Conservation (phyloP, 2,888 invertebrate species). For the Leptinotarsa haldemani region DNA sequence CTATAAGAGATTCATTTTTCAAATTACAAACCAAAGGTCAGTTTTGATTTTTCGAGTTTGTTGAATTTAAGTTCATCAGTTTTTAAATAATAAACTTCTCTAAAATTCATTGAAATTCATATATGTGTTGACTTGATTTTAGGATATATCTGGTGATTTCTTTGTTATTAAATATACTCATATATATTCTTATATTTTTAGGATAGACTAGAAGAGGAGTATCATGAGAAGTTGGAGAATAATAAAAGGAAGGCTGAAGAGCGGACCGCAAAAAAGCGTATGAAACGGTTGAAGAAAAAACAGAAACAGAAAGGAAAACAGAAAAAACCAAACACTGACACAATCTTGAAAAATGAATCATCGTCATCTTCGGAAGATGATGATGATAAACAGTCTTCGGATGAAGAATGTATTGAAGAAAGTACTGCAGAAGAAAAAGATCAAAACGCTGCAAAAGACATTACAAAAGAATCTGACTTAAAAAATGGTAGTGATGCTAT, state of each 20-base stretch:
- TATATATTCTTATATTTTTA: slow-evolving; percentile 60
- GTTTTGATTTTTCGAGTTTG: too few relatives aligned
- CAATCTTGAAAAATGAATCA: slow-evolving; percentile 13
- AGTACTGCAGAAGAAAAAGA: slow-evolving; percentile 21
- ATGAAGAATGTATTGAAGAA: slow-evolving; percentile 25
- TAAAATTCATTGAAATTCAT: too few relatives aligned
- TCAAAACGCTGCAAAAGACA: background rate
- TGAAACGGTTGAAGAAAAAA: slow-evolving; percentile 86
- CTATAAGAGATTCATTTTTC: too few relatives aligned
- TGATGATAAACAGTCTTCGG: slow-evolving; percentile 35
- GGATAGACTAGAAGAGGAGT: slow-evolving; percentile 88
- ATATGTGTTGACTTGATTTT: too few relatives aligned
- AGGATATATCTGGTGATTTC: too few relatives aligned
- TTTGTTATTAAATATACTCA: background rate
- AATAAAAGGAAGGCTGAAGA: slow-evolving; percentile 80
- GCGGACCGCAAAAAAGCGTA: slow-evolving; percentile 90
- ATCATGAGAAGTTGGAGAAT: slow-evolving; percentile 81
- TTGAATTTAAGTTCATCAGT: too few relatives aligned
- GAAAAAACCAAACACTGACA: slow-evolving; percentile 41
- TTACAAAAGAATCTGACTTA: too few relatives aligned
- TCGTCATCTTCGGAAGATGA: slow-evolving; percentile 39
- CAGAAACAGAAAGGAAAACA: slow-evolving; percentile 64
- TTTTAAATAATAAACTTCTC: too few relatives aligned
- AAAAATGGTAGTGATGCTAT: too few relatives aligned
- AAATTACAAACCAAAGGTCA: too few relatives aligned